A percentile compares a stretch with the other conserved stretches of the same genome.
Evolutionary conservation across 2,888 invertebrate genomes (phyloP).

Genomic region (Orgyia antiqua): DNA sequence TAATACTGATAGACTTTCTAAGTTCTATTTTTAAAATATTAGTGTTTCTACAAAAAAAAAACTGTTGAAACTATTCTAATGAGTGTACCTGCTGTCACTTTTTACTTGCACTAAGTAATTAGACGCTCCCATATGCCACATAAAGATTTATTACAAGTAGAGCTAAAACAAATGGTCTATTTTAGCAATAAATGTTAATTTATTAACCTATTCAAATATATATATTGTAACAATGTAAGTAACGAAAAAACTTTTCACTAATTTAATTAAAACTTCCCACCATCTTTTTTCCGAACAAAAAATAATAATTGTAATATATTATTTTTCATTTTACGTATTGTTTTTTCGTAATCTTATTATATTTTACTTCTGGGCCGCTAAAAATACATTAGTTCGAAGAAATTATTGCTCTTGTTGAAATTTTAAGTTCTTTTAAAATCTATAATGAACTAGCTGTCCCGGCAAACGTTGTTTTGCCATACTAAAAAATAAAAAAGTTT

Average conservation of each 20-base stretch:
- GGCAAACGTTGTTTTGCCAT: too few relatives aligned
- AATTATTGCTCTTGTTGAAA: too few relatives aligned
- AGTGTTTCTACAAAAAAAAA: slow-evolving; percentile 1
- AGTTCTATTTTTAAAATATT: too few relatives aligned
- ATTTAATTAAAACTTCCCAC: slow-evolving; percentile 31
- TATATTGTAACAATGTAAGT: slow-evolving; percentile 13
- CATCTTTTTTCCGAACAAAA: slow-evolving; percentile 13
- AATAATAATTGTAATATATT: slow-evolving; percentile 14
- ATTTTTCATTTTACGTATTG: slow-evolving; percentile 3
- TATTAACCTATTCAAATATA: slow-evolving; percentile 6
- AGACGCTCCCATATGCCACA: slow-evolving; percentile 25
- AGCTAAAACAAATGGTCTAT: slow-evolving; percentile 18
- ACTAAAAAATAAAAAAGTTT: too few relatives aligned
- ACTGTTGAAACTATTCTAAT: slow-evolving; percentile 3
- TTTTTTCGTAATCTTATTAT: not conserved
- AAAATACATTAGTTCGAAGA: too few relatives aligned
- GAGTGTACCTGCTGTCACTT: slow-evolving; percentile 12
- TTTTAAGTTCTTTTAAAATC: too few relatives aligned
- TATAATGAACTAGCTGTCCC: too few relatives aligned
- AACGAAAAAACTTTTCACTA: slow-evolving; percentile 28
- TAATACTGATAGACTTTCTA: too few relatives aligned
- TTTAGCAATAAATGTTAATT: slow-evolving; percentile 17
- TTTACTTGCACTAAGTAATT: slow-evolving; percentile 20
- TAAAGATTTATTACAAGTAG: slow-evolving; percentile 16
- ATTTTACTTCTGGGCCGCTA: too few relatives aligned